Evolutionary conservation across 2,888 invertebrate genomes (phyloP), one percentile per base, ranked within the genome.

Genomic region (Ceraclea dissimilis): DNA sequence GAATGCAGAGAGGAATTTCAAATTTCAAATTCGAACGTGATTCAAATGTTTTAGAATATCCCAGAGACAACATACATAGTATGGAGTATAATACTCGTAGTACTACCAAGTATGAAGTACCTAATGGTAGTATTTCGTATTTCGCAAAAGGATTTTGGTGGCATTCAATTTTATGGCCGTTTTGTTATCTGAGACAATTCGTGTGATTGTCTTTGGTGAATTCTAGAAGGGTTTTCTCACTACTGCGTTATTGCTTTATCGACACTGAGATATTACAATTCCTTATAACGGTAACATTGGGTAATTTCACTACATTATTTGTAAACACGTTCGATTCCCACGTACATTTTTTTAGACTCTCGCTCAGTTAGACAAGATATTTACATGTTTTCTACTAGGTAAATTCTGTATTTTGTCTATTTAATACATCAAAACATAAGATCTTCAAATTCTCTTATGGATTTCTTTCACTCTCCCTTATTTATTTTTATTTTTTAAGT

Each of bases 91-190:
- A 26, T 43, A 43, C 13, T n/a, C n/a, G n/a, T n/a, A n/a, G n/a
- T n/a, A n/a, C n/a, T n/a, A n/a, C n/a, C n/a, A n/a, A n/a, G n/a
- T n/a, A n/a, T n/a, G n/a, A n/a, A n/a, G n/a, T n/a, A n/a, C n/a
- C n/a, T n/a, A n/a, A n/a, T n/a, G n/a, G 46, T 19, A 46, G 16
- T 39, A 46, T 46, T 46, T 46, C 20, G 46, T n/a, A 46, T 46
- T 46, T 46, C 46, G 20, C 46, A 16, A 20, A 46, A 46, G 39
- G 39, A 39, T 39, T 39, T 46, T 11, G 19, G 46, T 46, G 16
- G 46, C 46, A 19, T 46, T 46, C 46, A 46, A 46, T 46, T 46
- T 46, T 46, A 46, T 46, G 46, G 46, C 46, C 46, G 46, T 46
- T 46, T 17, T 46, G 46, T 46, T 46, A 46, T 46, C 46, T 46